A percentile compares a stretch with the other conserved stretches of the same genome.
Conservation (phyloP, 92 coral and sea anemone genomes). For the Bergia puertoricense region DNA sequence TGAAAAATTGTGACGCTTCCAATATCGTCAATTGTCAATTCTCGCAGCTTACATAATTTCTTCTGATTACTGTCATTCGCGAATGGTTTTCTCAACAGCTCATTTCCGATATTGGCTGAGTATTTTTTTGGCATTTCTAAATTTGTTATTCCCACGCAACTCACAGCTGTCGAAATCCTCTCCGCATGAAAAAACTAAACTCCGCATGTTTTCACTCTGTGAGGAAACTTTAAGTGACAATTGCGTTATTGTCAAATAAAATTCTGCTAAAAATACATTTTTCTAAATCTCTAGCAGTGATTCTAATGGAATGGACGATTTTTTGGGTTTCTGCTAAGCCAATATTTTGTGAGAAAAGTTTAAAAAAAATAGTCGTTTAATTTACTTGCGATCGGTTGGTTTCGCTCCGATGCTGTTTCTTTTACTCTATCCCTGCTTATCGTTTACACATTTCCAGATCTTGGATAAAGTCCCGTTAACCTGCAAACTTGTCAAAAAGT, state of each 20-base stretch:
- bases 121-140: not conserved
- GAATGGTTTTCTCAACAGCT: not conserved
- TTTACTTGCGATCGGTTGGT: not conserved
- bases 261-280: not conserved
- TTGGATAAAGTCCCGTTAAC: not conserved
- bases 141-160: slow-evolving; percentile 5
- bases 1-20: not conserved
- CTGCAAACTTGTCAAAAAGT: not conserved
- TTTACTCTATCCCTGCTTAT: not conserved
- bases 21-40: slow-evolving; percentile 8
- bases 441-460: not conserved
- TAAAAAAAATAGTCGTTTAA: not conserved
- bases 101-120: slow-evolving; percentile 13
- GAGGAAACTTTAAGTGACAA: not conserved
- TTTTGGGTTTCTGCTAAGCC: not conserved
- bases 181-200: too few relatives aligned
- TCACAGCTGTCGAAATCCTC: not conserved
- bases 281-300: not conserved
- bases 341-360: too few relatives aligned
- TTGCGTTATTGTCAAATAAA: not conserved
- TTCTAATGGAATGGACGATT: not conserved
- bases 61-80: not conserved
- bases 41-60: not conserved
- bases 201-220: too few relatives aligned
- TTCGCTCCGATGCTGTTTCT: not conserved